Conservation (phyloP, 2,113 vertebrate species). For the Camelus dromedarius region DNA sequence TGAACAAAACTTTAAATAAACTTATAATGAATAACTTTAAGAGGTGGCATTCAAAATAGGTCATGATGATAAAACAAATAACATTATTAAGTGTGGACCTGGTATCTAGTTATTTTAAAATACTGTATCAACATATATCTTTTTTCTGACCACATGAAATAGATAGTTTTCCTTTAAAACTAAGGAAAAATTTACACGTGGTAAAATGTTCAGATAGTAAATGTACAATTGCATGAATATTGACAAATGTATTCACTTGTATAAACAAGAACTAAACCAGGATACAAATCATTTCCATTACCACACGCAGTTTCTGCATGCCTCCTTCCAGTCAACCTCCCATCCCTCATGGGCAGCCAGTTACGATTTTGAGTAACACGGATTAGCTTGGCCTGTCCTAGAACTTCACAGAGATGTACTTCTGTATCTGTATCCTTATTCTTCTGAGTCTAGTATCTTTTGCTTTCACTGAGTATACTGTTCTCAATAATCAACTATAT, state of each 20-base stretch:
- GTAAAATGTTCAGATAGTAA: background rate
- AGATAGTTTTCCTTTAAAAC: background rate
- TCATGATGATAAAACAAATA: slow-evolving; percentile 28
- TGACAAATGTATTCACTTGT: background rate
- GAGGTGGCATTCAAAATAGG: background rate
- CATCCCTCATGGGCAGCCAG: background rate
- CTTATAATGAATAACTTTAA: background rate
- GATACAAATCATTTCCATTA: background rate
- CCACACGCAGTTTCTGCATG: background rate
- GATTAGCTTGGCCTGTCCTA: background rate
- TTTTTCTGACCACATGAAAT: background rate
- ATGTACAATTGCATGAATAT: background rate
- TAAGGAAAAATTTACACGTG: background rate
- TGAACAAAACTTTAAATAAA: background rate
- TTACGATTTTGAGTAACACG: background rate
- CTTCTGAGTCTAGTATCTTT: background rate
- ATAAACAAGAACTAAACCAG: background rate
- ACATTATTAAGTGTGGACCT: background rate
- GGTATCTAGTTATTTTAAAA: background rate
- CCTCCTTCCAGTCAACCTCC: background rate
- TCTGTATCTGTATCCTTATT: background rate
- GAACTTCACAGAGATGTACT: background rate
- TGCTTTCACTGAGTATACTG: background rate
- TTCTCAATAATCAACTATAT: background rate
- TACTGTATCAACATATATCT: background rate